Base-by-base conservation (phyloP, 2,113 vertebrate species). In the Picathartes gymnocephalus region DNA sequence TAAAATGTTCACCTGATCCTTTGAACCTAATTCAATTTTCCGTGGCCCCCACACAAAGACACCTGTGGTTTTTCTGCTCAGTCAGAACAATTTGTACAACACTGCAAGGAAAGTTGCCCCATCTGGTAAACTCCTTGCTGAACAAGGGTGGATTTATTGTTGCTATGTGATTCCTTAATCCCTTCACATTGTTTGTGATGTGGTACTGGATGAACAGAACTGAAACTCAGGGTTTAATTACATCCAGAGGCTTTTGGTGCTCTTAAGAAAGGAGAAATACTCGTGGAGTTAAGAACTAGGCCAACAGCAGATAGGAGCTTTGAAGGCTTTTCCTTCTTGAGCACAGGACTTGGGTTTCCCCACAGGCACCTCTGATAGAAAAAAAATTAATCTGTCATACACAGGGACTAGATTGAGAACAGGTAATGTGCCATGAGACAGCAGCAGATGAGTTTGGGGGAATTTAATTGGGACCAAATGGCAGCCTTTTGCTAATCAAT, bases 191-290 rank as follows among this genome's bases (percentile, higher is more conserved):
- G 33, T 95, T 94, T 94, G 54, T 82, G 71, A 73, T 81, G 71
- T 93, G 74, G n/a, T 47, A 33, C 64, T 82, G 60, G 35, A 80
- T 80, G 82, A 93, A 62, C 48, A 24, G 54, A 91, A 86, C 81
- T 88, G 85, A 94, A 92, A 90, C 48, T 56, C 15, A 17, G 50
- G 20, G 9, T 78, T 79, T 94, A 90, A 94, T 93, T 92, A 83
- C n/a, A 65, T 88, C 64, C 76, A 85, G 20, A 56, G 51, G 30
- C 35, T 77, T 94, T 92, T 94, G 79, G 70, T 93, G 81, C 50
- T 94, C 62, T 95, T 73, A 77, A 88, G 81, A 87, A 92, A 78
- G 42, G 74, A 84, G 62, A 91, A 53, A 68, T 31, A 70, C 78
- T 69, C 9, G 7, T 23, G 53, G 62, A 76, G 45, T 70, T 85